Evolutionary conservation across 2,113 vertebrate species (phyloP).

Genomic region (Trichechus manatus): DNA sequence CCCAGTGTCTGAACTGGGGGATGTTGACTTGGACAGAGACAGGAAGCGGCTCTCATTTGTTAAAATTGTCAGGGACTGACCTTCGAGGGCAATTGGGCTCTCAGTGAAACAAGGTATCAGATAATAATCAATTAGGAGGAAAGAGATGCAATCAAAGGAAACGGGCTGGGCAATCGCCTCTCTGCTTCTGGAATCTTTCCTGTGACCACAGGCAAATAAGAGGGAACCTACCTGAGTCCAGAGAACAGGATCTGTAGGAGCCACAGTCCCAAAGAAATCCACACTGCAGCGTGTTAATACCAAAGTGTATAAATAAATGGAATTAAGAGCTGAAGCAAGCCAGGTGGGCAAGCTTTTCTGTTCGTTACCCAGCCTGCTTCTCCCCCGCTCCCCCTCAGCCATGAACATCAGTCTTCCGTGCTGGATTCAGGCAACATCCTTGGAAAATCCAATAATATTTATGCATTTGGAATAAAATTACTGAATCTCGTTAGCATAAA

Average conservation of each 20-base stretch:
- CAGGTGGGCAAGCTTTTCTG: constrained; percentile 47
- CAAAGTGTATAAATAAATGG: constrained; percentile 33
- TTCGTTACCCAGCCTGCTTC: background rate
- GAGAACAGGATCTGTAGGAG: background rate
- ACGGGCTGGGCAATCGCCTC: background rate
- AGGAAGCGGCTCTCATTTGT: background rate
- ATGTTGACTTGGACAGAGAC: background rate
- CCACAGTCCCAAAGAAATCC: constrained; percentile 63
- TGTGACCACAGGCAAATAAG: background rate
- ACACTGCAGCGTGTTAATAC: constrained; percentile 53
- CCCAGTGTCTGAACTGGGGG: background rate
- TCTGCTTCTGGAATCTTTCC: background rate
- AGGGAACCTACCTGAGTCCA: background rate
- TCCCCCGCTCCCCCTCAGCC: background rate
- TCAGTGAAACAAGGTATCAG: background rate
- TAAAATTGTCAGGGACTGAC: background rate
- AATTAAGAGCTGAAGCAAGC: constrained; percentile 39
- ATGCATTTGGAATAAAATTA: constrained; percentile 79
- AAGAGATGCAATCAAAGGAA: background rate
- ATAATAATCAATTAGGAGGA: background rate
- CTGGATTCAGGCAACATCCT: constrained; percentile 67
- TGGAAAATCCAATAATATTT: constrained; percentile 79
- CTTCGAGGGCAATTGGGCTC: background rate
- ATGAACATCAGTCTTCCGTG: constrained; percentile 50
- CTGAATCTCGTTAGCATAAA: constrained; percentile 69